Evolutionary conservation across 2,888 invertebrate species (phyloP).

Genomic region (Pseudoips prasinana): DNA sequence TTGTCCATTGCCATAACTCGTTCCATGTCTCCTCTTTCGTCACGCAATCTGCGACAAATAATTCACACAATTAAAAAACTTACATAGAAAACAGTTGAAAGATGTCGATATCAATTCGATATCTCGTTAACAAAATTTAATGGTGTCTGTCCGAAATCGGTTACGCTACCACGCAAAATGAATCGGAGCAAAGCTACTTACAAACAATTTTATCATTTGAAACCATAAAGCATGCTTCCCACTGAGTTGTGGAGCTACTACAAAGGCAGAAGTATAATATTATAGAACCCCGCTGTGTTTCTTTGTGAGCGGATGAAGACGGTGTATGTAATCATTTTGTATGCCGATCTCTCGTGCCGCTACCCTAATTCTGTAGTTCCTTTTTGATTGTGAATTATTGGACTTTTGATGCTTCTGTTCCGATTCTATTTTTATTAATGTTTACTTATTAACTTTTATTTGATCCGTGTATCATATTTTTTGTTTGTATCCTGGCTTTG

Average conservation of each 20-base stretch:
- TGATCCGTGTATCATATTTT: conserved; percentile 8
- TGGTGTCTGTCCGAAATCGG: conserved; percentile 53
- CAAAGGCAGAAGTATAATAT: conserved; percentile 80
- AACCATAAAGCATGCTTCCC: conserved; percentile 79
- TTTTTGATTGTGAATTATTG: conserved; percentile 79
- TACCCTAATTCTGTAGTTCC: conserved; percentile 75
- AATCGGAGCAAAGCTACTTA: conserved; percentile 73
- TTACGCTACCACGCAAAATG: conserved; percentile 66
- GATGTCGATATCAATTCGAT: conserved; percentile 38
- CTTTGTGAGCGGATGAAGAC: conserved; percentile 77
- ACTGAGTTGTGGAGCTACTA: conserved; percentile 72
- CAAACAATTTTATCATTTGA: conserved; percentile 81
- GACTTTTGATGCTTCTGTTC: conserved; percentile 73
- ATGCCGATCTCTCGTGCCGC: conserved; percentile 68
- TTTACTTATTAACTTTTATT: conserved; percentile 52
- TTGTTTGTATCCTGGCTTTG: no score
- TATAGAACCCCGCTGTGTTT: conserved; percentile 76
- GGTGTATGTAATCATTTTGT: conserved; percentile 78
- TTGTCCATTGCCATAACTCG: conserved; percentile 91
- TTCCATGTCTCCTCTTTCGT: conserved; percentile 93
- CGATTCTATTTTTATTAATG: conserved; percentile 64
- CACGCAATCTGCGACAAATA: conserved; percentile 89
- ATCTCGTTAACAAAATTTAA: conserved; percentile 62
- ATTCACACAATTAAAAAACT: conserved; percentile 36
- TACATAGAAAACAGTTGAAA: conserved; percentile 24